Conservation (phyloP, 2,113 vertebrate species). For the Xerus inauris region DNA sequence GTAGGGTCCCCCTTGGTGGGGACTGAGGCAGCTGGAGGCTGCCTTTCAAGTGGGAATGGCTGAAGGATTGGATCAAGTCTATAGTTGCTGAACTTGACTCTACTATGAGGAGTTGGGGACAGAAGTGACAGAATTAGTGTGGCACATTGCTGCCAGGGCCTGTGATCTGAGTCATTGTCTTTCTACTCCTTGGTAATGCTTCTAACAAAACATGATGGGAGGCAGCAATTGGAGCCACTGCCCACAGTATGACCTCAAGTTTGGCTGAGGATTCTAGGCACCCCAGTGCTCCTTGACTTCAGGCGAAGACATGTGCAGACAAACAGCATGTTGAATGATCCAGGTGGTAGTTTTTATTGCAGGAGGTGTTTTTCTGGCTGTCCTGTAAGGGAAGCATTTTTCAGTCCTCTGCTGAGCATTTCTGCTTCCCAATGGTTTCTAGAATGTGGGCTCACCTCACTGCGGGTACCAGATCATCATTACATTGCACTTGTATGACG, state of each 20-base stretch:
- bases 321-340: rapidly evolving
- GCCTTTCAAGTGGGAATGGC: background rate
- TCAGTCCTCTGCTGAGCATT: background rate
- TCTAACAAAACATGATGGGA: background rate
- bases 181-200: background rate
- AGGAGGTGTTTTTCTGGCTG: background rate
- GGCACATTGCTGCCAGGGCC: background rate
- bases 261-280: background rate
- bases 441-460: background rate
- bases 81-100: background rate
- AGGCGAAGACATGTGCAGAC: background rate
- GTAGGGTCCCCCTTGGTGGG: background rate
- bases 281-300: background rate
- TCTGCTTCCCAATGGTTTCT: background rate
- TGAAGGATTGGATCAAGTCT: background rate
- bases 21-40: too few relatives aligned
- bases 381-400: background rate
- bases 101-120: background rate
- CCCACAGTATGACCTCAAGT: background rate
- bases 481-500: background rate
- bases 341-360: background rate
- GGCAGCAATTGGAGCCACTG: background rate
- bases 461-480: background rate
- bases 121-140: background rate
- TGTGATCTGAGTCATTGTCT: rapidly evolving